Evolutionary conservation across 2,888 invertebrate genomes (phyloP).

Genomic region (Limulus polyphemus): DNA sequence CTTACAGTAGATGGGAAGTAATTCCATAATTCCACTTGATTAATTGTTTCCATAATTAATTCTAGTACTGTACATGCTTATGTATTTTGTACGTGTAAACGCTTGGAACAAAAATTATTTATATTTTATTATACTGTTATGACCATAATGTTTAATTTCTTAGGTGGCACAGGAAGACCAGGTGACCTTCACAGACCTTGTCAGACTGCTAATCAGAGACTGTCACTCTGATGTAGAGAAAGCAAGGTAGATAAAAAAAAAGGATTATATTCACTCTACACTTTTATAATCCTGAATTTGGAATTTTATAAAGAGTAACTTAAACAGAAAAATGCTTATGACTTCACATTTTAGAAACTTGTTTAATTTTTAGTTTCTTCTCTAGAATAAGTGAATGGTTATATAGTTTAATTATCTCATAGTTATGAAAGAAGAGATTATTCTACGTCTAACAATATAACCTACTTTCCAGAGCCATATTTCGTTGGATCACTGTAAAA

Average conservation of each 20-base stretch:
- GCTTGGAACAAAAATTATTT: no score
- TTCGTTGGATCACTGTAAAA: conserved; percentile 98
- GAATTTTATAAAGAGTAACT: no score
- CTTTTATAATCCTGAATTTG: neutral
- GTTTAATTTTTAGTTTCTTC: no score
- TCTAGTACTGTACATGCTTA: no score
- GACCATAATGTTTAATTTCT: neutral
- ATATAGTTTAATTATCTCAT: neutral
- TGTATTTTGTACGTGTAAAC: no score
- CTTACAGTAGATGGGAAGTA: no score
- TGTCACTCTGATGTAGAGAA: conserved; percentile 96
- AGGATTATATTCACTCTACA: neutral
- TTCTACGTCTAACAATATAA: neutral
- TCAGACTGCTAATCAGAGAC: conserved; percentile 77
- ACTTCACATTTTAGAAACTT: no score
- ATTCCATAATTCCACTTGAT: no score
- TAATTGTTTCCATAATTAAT: no score
- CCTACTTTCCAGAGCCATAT: conserved; percentile 58
- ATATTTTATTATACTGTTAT: no score
- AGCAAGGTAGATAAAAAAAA: conserved; percentile 43
- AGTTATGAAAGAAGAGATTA: neutral
- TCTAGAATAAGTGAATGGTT: no score
- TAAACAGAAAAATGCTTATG: no score
- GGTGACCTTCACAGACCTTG: conserved; percentile 92
- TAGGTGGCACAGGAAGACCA: conserved; percentile 94